Evolutionary conservation across 2,797 vertebrate species (phyloP).

Genomic region (Pteropus rufus): DNA sequence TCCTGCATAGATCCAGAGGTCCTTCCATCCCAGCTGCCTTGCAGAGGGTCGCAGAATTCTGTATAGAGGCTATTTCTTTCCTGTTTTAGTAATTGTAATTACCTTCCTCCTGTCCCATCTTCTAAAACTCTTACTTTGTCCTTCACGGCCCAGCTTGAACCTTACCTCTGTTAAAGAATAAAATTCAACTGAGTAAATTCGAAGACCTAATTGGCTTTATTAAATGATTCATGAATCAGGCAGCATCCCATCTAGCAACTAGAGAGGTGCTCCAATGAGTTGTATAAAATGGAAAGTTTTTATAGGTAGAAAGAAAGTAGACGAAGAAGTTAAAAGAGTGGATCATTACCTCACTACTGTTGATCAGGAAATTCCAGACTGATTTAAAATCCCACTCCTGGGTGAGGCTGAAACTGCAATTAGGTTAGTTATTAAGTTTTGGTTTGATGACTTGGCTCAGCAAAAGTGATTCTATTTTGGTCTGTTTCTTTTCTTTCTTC

Average conservation of each 20-base stretch:
- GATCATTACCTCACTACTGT: background rate
- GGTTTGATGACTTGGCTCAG: background rate
- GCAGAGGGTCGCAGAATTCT: background rate
- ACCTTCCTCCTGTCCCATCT: background rate
- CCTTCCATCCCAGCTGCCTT: background rate
- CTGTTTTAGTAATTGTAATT: background rate
- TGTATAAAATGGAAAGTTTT: background rate
- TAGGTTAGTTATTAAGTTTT: background rate
- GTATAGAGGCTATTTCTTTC: background rate
- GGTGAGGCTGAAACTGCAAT: background rate
- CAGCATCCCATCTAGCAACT: background rate
- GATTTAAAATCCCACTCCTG: background rate
- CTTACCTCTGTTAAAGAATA: background rate
- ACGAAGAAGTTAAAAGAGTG: background rate
- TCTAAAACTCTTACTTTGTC: background rate
- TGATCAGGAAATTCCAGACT: background rate
- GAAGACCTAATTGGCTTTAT: background rate
- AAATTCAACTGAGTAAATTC: background rate
- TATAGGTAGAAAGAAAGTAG: background rate
- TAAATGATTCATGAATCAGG: background rate
- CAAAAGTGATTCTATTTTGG: background rate
- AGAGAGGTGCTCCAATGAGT: background rate
- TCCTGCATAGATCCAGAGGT: background rate
- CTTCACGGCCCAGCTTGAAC: background rate
- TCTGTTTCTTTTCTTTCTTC: background rate